Base-by-base conservation (phyloP, 2,797 vertebrate species). In the Pelodytes ibericus region DNA sequence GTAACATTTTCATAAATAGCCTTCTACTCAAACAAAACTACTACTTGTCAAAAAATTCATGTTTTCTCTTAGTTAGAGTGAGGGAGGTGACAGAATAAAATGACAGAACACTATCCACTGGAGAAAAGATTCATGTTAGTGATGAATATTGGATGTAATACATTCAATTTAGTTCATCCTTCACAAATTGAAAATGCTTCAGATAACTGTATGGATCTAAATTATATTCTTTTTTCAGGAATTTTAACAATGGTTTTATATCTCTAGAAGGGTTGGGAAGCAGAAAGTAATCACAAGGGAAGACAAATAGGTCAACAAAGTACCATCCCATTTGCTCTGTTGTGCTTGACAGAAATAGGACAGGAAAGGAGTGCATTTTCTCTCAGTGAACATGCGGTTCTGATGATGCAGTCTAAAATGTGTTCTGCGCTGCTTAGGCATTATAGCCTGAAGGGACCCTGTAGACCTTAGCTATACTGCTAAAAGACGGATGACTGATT, bases 301-400 rank as follows among this genome's bases (percentile, higher is more conserved):
- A 85, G 82, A 31, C 41, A 88, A 84, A 87, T 77, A 87, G 83
- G 82, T 84, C 77, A 86, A 80, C 47, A 66, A 62, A 84, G 71
- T 74, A 27, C 60, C 65, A 81, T 83, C 77, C 85, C 79, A 83
- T 85, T 85, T 87, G 65, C 72, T 83, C 77, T 84, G 80, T 80
- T 83, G 58, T 73, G 69, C 80, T 80, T 92, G 90, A 92, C 89
- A 92, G 88, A 91, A 88, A 84, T 85, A 87, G 85, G 82, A 77
- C 85, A 86, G 73, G 73, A 68, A 81, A 67, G 81, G 60, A 82
- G 76, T 59, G 25, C 67, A 80, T 67, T 81, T 76, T 66, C 81
- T 75, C 69, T 74, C 80, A 67, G 51, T 82, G 79, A 81, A 83
- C 74, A 86, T 61, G 60, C 57, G 57, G 77, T 84, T 82, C 78